phyloP scores from a whole-genome alignment of 2,797 vertebrate genomes.

The Gymnocypris eckloni region DNA sequence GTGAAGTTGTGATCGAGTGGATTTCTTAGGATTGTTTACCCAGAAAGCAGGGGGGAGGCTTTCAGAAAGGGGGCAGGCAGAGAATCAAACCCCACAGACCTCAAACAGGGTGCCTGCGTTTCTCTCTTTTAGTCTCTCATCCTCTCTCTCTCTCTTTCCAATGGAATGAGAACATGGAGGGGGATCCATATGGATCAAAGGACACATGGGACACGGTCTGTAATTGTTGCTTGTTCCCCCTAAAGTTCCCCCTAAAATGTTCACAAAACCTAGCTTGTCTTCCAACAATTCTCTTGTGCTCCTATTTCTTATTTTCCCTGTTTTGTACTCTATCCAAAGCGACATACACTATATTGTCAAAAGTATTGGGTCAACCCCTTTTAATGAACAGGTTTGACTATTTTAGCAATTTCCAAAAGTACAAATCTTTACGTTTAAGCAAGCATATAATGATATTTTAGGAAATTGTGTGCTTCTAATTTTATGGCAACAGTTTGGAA shows the following conservation, averaged over 20 bases:
- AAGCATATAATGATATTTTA: no score
- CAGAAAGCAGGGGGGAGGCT: conserved; percentile 48
- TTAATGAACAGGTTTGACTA: no score
- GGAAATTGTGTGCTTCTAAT: no score
- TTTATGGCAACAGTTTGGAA: no score
- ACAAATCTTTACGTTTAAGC: no score
- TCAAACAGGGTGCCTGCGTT: conserved; percentile 46
- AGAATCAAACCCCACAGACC: conserved; percentile 52
- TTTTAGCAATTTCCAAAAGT: no score
- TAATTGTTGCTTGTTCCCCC: neutral
- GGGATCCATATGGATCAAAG: conserved; percentile 42
- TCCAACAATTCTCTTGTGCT: conserved; percentile 9
- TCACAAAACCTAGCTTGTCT: neutral
- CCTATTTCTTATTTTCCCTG: neutral
- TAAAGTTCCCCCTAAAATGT: neutral
- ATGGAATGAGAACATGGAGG: conserved; percentile 33
- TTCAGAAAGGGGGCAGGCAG: conserved; percentile 55
- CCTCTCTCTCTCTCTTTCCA: conserved; percentile 32
- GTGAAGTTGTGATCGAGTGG: conserved; percentile 40
- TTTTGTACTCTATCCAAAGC: neutral
- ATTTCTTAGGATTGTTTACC: conserved; percentile 56
- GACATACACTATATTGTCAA: neutral
- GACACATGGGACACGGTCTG: conserved; percentile 17
- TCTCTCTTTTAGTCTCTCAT: conserved; percentile 11
- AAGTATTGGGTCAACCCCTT: no score